Evolutionary conservation across 2,113 vertebrate species (phyloP), one percentile per base, ranked within the genome.

Genomic region (Emydura subglobosa): DNA sequence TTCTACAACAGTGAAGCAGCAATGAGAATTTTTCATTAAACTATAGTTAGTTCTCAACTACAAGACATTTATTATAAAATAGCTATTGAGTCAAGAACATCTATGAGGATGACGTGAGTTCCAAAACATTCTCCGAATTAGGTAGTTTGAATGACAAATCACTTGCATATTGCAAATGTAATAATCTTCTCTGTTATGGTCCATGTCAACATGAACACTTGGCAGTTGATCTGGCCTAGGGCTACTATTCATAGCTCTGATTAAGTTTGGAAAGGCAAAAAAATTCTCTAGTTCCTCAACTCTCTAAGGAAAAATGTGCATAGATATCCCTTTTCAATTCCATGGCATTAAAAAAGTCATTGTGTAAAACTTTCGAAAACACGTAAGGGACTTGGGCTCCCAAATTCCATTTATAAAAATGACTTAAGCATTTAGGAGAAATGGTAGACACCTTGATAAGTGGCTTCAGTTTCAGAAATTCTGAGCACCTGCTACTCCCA

Each of bases 131-230:
- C 29, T 97, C 85, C 74, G 83, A 83, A 84, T 57, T 61, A 80
- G 25, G 86, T 86, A 94, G 94, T 96, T 88, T 96, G 87, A 96
- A 92, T 96, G 49, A 89, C 92, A 96, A 94, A 95, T 93, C 88
- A 76, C 44, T 79, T 85, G 86, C 80, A 74, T 89, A 74, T 12
- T 29, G 49, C 7, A 22, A 3, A 29, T 74, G 29, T 1, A 2
- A 49, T 87, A 68, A 13, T 76, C 34, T 84, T 93, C 29, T 87
- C 47, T 86, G 31, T 44, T 87, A n/a, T 85, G 90, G 42, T 24
- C 4, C 21, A 19, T 92, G 92, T 91, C 90, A 53, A 7, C 44
- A 7, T 44, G 61, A 72, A 31, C 92, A 82, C 24, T 13, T 74
- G 87, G 29, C 4, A 61, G 50, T 51, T 1, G 0, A 79, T 85